Evolutionary conservation across 1,140 invertebrate genomes (phyloP).

Genomic region (Parapsyche elsis): DNA sequence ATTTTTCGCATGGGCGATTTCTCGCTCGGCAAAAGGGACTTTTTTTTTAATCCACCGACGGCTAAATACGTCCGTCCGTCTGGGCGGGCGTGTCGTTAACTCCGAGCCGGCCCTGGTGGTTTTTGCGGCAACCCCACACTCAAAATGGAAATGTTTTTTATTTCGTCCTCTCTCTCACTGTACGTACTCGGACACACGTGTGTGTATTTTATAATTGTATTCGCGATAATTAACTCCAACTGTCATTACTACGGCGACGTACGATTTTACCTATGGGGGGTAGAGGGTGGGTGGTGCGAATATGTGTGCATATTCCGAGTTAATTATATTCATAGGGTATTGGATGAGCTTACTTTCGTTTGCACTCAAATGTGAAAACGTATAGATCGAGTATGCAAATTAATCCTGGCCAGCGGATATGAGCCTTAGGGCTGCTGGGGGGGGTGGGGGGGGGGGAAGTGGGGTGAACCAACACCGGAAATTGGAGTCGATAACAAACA

Average conservation of each 20-base stretch:
- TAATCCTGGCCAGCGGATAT: slow-evolving; percentile 21
- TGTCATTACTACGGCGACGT: too few species aligned
- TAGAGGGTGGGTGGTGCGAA: background rate
- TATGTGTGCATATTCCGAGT: background rate
- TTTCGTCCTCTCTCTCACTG: too few species aligned
- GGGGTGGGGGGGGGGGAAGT: background rate
- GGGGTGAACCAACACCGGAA: slow-evolving; percentile 3
- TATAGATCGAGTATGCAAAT: slow-evolving; percentile 31
- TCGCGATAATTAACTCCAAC: too few species aligned
- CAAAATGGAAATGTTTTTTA: too few species aligned
- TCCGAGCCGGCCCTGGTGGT: too few species aligned
- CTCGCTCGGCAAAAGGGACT: slow-evolving; percentile 13
- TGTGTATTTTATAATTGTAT: too few species aligned
- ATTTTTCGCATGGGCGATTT: slow-evolving; percentile 48
- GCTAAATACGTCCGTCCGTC: background rate
- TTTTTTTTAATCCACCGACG: background rate
- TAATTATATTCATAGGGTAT: background rate
- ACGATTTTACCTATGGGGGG: too few species aligned
- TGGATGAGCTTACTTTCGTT: background rate
- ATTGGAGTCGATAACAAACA: slow-evolving; percentile 44
- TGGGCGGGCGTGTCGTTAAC: background rate
- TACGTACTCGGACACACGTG: too few species aligned
- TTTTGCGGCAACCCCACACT: too few species aligned
- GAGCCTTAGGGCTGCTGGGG: slow-evolving; percentile 13
- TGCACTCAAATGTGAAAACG: background rate